phyloP scores from a whole-genome alignment of 2,113 vertebrate genomes.

The Arenaria interpres region DNA sequence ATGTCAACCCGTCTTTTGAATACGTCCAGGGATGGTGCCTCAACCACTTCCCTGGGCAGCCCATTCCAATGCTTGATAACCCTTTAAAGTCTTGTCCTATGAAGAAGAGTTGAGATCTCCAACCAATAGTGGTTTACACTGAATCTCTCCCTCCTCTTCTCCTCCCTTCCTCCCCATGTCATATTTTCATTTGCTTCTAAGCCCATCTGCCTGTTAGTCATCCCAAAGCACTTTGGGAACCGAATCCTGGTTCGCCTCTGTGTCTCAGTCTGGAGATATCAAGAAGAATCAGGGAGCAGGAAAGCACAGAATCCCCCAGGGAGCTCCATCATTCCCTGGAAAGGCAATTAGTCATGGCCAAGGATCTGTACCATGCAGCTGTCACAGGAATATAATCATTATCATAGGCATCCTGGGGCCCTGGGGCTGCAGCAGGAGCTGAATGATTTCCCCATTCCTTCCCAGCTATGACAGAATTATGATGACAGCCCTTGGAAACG shows the following conservation, averaged over 20 bases:
- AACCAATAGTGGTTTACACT: neutral
- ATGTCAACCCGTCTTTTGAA: too few species aligned
- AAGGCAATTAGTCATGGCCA: conserved; percentile 39
- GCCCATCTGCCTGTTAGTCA: neutral
- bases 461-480: neutral
- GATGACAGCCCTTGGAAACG: neutral
- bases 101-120: neutral
- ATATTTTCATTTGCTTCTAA: neutral
- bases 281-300: neutral
- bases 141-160: neutral
- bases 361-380: conserved; percentile 13
- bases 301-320: neutral
- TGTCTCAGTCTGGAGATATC: neutral
- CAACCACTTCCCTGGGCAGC: too few species aligned
- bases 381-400: conserved; percentile 37
- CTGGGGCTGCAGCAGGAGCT: neutral
- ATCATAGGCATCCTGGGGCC: neutral
- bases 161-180: neutral
- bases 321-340: conserved; percentile 29
- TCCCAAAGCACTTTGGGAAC: neutral
- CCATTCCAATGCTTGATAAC: too few species aligned
- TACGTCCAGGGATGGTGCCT: too few species aligned
- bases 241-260: neutral
- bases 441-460: neutral
- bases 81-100: neutral